Evolutionary conservation across 30 jellyfish, hydroid and myxozoan species (phyloP).

Genomic region (Haliclystus octoradiatus): DNA sequence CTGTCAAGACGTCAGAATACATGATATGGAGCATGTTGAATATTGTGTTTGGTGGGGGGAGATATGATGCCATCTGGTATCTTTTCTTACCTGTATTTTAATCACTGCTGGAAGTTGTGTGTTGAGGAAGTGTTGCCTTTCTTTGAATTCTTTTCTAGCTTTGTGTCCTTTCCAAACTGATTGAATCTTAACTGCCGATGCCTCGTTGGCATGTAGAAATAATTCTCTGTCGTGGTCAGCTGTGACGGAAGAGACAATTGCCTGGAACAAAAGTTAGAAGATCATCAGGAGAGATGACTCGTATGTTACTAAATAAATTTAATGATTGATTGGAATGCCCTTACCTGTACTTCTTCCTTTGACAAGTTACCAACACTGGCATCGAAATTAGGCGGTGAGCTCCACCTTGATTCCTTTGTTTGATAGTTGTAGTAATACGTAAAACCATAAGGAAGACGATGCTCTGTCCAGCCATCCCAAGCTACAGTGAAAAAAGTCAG

Average conservation of each 20-base stretch:
- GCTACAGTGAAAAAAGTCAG: conserved; percentile 19
- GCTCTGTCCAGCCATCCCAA: conserved; percentile 99
- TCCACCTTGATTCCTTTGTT: conserved; percentile 86
- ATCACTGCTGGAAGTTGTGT: conserved; percentile 91
- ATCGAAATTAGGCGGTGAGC: conserved; percentile 63
- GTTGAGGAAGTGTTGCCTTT: conserved; percentile 65
- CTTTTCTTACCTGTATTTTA: conserved; percentile 69
- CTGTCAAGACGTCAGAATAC: conserved; percentile 20
- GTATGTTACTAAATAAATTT: background rate
- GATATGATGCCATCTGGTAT: too few relatives aligned
- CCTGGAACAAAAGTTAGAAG: conserved; percentile 12
- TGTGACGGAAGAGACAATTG: conserved; percentile 65
- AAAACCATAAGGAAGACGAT: conserved; percentile 74
- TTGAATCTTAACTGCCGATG: conserved; percentile 87
- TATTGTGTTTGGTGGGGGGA: too few relatives aligned
- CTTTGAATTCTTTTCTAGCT: conserved; percentile 72
- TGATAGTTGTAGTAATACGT: conserved; percentile 49
- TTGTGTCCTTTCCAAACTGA: conserved; percentile 94
- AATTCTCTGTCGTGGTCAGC: conserved; percentile 95
- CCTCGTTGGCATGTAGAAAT: conserved; percentile 82
- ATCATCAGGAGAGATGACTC: background rate
- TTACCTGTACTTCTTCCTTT: conserved; percentile 90
- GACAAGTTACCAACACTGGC: conserved; percentile 69
- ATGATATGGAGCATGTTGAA: too few relatives aligned
- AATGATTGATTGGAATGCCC: too few relatives aligned